phyloP scores from a whole-genome alignment of 2,888 invertebrate species.

The Lithophane semibrunnea region DNA sequence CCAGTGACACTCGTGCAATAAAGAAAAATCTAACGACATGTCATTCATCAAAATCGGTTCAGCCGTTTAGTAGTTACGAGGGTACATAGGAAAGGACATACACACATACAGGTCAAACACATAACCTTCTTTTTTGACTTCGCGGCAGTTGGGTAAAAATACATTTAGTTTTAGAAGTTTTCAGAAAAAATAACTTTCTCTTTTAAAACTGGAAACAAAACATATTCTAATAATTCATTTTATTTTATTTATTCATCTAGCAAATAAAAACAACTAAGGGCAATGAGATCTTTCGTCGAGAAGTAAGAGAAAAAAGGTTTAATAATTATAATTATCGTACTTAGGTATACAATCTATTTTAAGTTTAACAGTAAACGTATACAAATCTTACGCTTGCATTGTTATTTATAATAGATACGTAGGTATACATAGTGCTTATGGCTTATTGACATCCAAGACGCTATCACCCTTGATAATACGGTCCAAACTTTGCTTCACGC shows the following conservation, averaged over 20 bases:
- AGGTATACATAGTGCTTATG: not conserved
- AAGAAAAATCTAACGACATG: no score
- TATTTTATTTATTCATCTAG: not conserved
- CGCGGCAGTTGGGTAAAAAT: no score
- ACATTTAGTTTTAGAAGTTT: not conserved
- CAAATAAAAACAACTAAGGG: no score
- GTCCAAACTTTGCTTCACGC: not conserved
- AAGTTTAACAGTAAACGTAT: conserved; percentile 11
- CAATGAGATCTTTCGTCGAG: not conserved
- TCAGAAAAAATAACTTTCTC: not conserved
- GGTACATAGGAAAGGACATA: no score
- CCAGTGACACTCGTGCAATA: no score
- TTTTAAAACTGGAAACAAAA: not conserved
- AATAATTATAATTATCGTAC: no score
- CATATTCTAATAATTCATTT: not conserved
- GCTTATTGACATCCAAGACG: not conserved
- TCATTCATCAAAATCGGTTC: no score
- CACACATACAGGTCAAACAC: no score
- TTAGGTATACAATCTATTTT: no score
- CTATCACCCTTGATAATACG: not conserved
- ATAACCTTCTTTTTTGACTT: no score
- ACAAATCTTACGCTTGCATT: not conserved
- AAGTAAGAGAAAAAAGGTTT: not conserved
- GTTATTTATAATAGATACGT: not conserved
- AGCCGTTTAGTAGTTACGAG: no score